phyloP scores from a whole-genome alignment of 1,140 invertebrate genomes.

The Nylanderia fulva region DNA sequence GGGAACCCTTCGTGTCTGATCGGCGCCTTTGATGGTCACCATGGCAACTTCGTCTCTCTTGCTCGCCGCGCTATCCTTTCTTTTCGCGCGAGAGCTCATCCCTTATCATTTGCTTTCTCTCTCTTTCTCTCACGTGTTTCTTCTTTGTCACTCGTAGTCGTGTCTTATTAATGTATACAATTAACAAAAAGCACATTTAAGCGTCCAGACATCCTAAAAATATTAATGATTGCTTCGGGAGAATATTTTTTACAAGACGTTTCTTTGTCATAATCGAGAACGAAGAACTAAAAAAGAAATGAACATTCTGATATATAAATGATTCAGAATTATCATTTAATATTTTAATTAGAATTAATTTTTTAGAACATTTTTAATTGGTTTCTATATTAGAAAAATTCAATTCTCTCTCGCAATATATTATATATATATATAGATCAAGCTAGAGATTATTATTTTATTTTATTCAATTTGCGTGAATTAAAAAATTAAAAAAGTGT shows the following conservation, averaged over 20 bases:
- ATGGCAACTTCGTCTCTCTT: slow-evolving; percentile 75
- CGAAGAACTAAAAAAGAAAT: background rate
- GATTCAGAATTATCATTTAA: background rate
- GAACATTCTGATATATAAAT: background rate
- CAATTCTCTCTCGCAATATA: too few species aligned
- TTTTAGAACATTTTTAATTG: background rate
- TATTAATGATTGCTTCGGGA: slow-evolving; percentile 34
- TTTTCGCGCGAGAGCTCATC: slow-evolving; percentile 33
- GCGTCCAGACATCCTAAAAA: slow-evolving; percentile 20
- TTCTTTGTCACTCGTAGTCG: background rate
- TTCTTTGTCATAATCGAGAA: background rate
- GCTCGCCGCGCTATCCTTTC: background rate
- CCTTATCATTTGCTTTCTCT: slow-evolving; percentile 1
- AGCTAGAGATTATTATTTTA: background rate
- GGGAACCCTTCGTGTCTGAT: slow-evolving; percentile 75
- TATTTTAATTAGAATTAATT: background rate
- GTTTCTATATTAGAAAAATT: background rate
- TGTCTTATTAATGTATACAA: background rate
- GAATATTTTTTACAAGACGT: background rate
- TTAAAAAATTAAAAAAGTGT: background rate
- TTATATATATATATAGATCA: background rate
- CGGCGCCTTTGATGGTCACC: slow-evolving; percentile 80
- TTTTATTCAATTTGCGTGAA: background rate
- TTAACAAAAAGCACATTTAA: slow-evolving; percentile 30
- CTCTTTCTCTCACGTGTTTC: background rate